Base-by-base conservation (phyloP, 2,113 vertebrate genomes). In the Sinocyclocheilus rhinocerous region DNA sequence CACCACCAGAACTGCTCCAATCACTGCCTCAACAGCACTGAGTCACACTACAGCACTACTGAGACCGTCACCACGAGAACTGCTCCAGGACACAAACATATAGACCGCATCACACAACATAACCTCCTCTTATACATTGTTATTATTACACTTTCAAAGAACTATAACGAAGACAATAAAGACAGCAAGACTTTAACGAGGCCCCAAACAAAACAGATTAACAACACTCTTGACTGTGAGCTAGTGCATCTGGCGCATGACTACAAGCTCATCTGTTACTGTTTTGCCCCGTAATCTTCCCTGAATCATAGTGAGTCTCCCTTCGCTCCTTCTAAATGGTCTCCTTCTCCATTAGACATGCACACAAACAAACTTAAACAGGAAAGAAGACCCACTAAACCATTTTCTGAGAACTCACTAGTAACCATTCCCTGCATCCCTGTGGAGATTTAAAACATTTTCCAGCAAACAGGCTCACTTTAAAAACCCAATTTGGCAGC, bases 11-110 rank as follows among this genome's bases (percentile, higher is more conserved):
- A 79, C 55, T 15, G 77, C 55, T 61, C 2, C 33, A 80, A 61
- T 81, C 77, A 81, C 67, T 77, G 61, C 65, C 69, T 87, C 76
- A 48, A 84, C 52, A 75, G 69, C 63, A 63, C 50, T 79, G 83
- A 85, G 65, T 83, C 88, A 85, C 77, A 61, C 67, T 16, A 52
- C 50, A 39, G 42, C 69, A 65, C 20, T 18, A 13, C 12, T 48
- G 29, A 78, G 52, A 70, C 77, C 13, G 33, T 6, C 73, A 69
- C 29, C 29, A 12, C 15, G 6, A 45, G 20, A 79, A 79, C 55
- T 15, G 77, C 55, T 61, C 2, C 33, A 80, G 20, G 55, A 61
- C 20, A 61, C 77, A 79, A 61, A 79, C 77, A 39, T 22, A 55
- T 22, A 63, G 6, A 26, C 26, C n/a, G 1, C 20, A 61, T 36